Percentiles rank a stretch among this genome's conserved stretches.
phyloP scores from a whole-genome alignment of 2,113 vertebrate genomes.

The Ceyx melanurus region DNA sequence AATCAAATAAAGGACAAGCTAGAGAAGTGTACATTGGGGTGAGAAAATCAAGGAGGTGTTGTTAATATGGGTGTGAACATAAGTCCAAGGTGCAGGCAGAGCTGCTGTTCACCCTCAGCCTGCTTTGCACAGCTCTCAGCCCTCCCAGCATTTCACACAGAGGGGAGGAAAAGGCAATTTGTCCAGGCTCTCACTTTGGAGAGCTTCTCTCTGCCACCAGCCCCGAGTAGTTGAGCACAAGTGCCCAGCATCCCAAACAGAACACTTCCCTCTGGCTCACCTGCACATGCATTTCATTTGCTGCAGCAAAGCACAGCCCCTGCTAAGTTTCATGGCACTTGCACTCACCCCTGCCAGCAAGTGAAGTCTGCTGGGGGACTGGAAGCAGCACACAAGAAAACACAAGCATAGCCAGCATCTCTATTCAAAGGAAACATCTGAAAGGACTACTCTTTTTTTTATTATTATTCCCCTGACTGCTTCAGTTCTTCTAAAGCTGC shows the following conservation, averaged over 20 bases:
- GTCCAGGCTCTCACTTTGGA: not conserved
- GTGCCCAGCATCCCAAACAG: not conserved
- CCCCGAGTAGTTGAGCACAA: not conserved
- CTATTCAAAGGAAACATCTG: not conserved
- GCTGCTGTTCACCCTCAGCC: not conserved
- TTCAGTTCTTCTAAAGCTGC: not conserved
- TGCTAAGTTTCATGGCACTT: conserved; percentile 4
- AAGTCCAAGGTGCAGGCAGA: not conserved
- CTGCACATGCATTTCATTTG: conserved; percentile 53
- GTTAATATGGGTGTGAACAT: not conserved
- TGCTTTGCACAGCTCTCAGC: not conserved
- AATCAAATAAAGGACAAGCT: not conserved
- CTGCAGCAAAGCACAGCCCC: conserved; percentile 3
- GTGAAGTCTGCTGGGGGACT: not conserved
- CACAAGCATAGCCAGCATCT: not conserved
- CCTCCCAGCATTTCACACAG: not conserved
- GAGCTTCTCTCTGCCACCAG: not conserved
- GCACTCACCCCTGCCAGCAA: conserved; percentile 9
- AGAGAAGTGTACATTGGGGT: not conserved
- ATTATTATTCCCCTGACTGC: not conserved
- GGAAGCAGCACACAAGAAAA: not conserved
- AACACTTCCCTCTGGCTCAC: conserved; percentile 1
- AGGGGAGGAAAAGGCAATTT: not conserved
- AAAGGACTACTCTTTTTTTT: not conserved
- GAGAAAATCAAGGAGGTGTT: not conserved